Conservation (phyloP, 1,140 invertebrate species). For the Drosophila truncata region DNA sequence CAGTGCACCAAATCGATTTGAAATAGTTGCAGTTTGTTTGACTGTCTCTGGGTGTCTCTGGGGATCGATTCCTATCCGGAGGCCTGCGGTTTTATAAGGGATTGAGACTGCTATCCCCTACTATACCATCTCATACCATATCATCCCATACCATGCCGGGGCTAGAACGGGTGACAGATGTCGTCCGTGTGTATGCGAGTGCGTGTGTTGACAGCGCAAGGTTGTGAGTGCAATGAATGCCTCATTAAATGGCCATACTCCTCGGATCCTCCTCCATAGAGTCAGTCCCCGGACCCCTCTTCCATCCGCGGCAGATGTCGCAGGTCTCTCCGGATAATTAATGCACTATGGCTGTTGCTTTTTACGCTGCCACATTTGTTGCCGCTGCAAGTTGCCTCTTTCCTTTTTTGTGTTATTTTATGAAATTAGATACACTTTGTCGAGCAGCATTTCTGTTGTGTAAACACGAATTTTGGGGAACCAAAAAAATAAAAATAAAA, state of each 20-base stretch:
- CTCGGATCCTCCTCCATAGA: conserved; percentile 6
- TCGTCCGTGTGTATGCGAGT: conserved; percentile 57
- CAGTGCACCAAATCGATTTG: conserved; percentile 55
- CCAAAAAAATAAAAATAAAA: conserved; percentile 32
- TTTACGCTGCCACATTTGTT: conserved; percentile 75
- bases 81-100: conserved; percentile 57
- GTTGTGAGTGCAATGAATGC: conserved; percentile 81
- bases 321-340: conserved; percentile 78
- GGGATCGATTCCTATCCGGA: conserved; percentile 34
- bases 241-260: conserved; percentile 70
- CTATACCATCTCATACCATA: background rate
- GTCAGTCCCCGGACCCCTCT: background rate
- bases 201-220: conserved; percentile 74
- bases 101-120: conserved; percentile 9
- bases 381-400: conserved; percentile 43
- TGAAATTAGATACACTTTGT: conserved; percentile 82
- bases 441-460: conserved; percentile 72
- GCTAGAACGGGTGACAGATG: conserved; percentile 76
- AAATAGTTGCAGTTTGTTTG: conserved; percentile 40
- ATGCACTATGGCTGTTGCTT: conserved; percentile 80
- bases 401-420: conserved; percentile 37
- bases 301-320: conserved; percentile 63
- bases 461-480: conserved; percentile 65
- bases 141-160: background rate
- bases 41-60: conserved; percentile 15